Evolutionary conservation across 2,113 vertebrate genomes (phyloP).

Genomic region (Lynx canadensis): DNA sequence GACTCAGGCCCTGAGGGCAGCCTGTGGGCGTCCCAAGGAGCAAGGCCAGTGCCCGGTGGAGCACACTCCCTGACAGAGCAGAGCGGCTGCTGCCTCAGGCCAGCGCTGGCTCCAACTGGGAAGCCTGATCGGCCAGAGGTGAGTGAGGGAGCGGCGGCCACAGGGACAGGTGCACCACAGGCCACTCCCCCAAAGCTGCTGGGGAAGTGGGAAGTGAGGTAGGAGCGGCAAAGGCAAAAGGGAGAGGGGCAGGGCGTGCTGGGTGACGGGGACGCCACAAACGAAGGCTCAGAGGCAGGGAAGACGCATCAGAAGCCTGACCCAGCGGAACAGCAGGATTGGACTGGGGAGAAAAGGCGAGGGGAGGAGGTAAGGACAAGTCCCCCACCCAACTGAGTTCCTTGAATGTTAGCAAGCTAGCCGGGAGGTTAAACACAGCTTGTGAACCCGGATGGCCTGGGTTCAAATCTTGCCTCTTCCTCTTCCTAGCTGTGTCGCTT

Average conservation of each 20-base stretch:
- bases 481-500: neutral
- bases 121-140: neutral
- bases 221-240: neutral
- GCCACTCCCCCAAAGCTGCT: neutral
- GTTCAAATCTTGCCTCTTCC: neutral
- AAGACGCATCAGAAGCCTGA: neutral
- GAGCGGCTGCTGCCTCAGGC: neutral
- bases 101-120: neutral
- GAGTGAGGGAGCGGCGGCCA: neutral
- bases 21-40: neutral
- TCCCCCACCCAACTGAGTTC: neutral
- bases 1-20: neutral
- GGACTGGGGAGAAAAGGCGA: neutral
- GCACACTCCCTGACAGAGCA: neutral
- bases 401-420: neutral
- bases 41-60: neutral
- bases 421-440: neutral
- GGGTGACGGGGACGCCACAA: too few relatives aligned
- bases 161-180: too few relatives aligned
- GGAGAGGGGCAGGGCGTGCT: neutral
- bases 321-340: accelerated
- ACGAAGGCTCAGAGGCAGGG: neutral
- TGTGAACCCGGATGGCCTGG: neutral
- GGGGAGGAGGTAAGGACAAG: neutral
- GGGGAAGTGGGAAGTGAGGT: neutral